These are phyloP conservation scores for Lepidonotus clava DNA, from an alignment of 2,888 invertebrate genomes.

Conservation along the genomic window DNA sequence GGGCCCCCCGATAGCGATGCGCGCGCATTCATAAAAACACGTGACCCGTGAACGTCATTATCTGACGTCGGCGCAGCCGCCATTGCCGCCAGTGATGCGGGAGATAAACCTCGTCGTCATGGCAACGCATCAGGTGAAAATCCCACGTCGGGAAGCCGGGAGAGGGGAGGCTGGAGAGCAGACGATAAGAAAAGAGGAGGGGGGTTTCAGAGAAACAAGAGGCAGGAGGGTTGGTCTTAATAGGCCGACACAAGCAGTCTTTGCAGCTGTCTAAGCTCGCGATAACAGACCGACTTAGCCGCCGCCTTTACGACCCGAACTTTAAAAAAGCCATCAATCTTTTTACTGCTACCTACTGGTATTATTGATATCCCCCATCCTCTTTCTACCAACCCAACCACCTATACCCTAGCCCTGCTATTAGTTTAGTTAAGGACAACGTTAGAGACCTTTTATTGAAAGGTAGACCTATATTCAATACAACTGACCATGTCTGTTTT, in stretches of 20 bases:
- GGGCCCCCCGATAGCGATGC: constrained; percentile 35
- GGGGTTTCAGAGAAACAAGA: background rate
- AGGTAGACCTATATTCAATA: too few relatives aligned
- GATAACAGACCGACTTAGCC: constrained; percentile 13
- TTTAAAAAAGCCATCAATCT: constrained; percentile 2
- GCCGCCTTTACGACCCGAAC: background rate
- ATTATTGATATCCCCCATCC: too few relatives aligned
- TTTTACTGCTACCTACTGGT: too few relatives aligned
- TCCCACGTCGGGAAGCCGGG: constrained; percentile 27
- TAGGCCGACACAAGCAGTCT: background rate
- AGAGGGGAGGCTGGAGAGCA: background rate
- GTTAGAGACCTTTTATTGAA: too few relatives aligned
- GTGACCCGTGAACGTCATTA: constrained; percentile 54
- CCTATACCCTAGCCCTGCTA: too few relatives aligned
- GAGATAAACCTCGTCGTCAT: constrained; percentile 43
- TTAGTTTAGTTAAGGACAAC: too few relatives aligned
- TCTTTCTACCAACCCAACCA: too few relatives aligned
- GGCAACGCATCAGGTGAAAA: constrained; percentile 53
- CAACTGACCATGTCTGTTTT: too few relatives aligned
- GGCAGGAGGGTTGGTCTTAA: background rate
- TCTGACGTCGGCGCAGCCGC: constrained; percentile 49
- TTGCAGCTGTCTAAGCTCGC: constrained; percentile 14
- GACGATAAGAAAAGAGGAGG: constrained; percentile 10
- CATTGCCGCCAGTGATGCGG: constrained; percentile 23
- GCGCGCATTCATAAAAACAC: constrained; percentile 54